Percentiles rank a stretch among this genome's conserved stretches.
phyloP scores from a whole-genome alignment of 1,140 invertebrate genomes.

The Augochlora pura region DNA sequence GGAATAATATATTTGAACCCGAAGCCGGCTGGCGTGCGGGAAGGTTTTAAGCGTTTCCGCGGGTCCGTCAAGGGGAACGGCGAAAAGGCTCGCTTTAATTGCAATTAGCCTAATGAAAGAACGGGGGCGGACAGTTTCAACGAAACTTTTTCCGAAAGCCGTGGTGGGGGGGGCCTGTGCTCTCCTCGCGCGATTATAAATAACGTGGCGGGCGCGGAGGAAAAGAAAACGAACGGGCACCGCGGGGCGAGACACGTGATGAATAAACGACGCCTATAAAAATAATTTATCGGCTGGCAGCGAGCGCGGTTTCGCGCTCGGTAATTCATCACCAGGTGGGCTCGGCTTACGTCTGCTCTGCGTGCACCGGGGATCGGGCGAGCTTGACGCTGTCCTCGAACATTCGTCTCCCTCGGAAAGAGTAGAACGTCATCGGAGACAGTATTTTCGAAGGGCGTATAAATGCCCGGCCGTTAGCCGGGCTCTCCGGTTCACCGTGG shows the following conservation, averaged over 20 bases:
- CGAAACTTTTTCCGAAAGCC: too few relatives aligned
- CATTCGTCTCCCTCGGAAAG: background rate
- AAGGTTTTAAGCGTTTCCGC: too few relatives aligned
- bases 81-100: too few relatives aligned
- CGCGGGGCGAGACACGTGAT: background rate
- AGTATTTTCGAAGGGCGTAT: slow-evolving; percentile 10
- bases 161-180: too few relatives aligned
- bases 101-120: too few relatives aligned
- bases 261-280: slow-evolving; percentile 20
- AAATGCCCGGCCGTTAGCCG: background rate
- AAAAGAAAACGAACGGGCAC: background rate
- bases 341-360: background rate
- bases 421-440: slow-evolving; percentile 12
- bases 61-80: too few relatives aligned
- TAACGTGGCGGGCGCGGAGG: background rate
- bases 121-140: too few relatives aligned
- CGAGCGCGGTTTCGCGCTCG: background rate
- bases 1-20: too few relatives aligned
- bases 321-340: slow-evolving; percentile 8
- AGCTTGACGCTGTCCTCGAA: slow-evolving; percentile 5
- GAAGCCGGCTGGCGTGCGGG: too few relatives aligned
- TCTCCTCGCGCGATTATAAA: slow-evolving; percentile 10
- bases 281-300: slow-evolving; percentile 12
- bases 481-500: background rate
- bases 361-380: background rate